A percentile compares a stretch with the other conserved stretches of the same genome.
These are phyloP conservation scores for Shinisaurus crocodilurus DNA, from an alignment of 2,113 vertebrate genomes.

Conservation along the genomic window DNA sequence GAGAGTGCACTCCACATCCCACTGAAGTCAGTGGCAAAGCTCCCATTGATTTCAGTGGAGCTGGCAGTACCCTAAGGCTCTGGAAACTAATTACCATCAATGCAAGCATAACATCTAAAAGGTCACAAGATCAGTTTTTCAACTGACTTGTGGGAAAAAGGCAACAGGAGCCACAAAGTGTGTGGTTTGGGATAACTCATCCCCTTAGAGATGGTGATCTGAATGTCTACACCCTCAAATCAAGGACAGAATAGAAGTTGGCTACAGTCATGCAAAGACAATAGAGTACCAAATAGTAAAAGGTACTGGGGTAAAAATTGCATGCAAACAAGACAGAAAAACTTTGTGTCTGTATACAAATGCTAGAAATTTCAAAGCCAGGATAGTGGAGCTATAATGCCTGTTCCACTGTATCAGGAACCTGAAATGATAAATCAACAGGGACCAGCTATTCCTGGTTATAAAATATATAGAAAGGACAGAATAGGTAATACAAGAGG, in stretches of 20 bases:
- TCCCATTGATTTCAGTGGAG: neutral
- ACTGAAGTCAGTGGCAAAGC: neutral
- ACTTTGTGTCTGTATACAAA: no score
- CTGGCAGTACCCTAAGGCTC: neutral
- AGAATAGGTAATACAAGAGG: neutral
- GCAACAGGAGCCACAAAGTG: neutral
- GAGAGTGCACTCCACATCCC: neutral
- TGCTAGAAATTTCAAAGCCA: neutral
- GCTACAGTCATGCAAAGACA: neutral
- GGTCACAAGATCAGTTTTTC: neutral
- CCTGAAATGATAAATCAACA: neutral
- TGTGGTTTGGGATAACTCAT: neutral
- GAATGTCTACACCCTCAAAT: neutral
- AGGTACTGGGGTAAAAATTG: neutral
- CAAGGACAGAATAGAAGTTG: neutral
- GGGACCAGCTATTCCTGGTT: no score
- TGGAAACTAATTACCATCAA: slow-evolving; percentile 12
- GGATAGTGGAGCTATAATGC: no score
- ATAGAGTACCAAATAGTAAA: neutral
- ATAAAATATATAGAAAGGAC: no score
- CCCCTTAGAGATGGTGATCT: neutral
- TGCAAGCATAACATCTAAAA: neutral
- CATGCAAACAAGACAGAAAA: neutral
- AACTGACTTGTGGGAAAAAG: neutral
- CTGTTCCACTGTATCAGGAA: neutral